Evolutionary conservation across 1,140 invertebrate genomes (phyloP).

Genomic region (Philotrypesis tridentata): DNA sequence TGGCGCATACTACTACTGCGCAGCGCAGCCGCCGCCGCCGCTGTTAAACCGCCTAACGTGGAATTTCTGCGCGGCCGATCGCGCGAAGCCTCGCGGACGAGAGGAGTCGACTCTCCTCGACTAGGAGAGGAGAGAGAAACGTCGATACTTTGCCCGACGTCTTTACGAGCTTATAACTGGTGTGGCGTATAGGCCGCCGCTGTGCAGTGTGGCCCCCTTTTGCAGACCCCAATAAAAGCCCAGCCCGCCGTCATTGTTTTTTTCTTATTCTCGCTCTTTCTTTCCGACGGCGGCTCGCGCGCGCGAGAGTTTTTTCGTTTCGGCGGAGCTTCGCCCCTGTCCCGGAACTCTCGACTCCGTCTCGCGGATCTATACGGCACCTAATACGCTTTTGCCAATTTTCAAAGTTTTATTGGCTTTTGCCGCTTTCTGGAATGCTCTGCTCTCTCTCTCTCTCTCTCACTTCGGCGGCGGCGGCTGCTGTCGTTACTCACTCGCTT

Average conservation of each 20-base stretch:
- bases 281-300: not conserved
- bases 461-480: too few relatives aligned
- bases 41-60: not conserved
- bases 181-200: constrained; percentile 5
- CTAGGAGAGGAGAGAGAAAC: not conserved
- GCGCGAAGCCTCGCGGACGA: too few relatives aligned
- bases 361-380: too few relatives aligned
- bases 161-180: constrained; percentile 47
- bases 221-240: constrained; percentile 22
- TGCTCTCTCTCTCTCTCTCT: too few relatives aligned
- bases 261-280: not conserved
- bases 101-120: not conserved
- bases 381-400: too few relatives aligned
- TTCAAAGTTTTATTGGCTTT: too few relatives aligned
- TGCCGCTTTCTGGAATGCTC: too few relatives aligned
- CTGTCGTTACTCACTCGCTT: too few relatives aligned
- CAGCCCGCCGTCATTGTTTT: too few relatives aligned
- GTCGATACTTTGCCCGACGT: not conserved
- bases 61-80: constrained; percentile 13
- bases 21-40: too few relatives aligned
- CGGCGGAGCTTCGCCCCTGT: not conserved
- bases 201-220: not conserved
- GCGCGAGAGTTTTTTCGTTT: not conserved
- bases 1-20: constrained; percentile 4
- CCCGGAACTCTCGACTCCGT: too few relatives aligned